Evolutionary conservation across 2,888 invertebrate genomes (phyloP).

Genomic region (Agrochola lota): DNA sequence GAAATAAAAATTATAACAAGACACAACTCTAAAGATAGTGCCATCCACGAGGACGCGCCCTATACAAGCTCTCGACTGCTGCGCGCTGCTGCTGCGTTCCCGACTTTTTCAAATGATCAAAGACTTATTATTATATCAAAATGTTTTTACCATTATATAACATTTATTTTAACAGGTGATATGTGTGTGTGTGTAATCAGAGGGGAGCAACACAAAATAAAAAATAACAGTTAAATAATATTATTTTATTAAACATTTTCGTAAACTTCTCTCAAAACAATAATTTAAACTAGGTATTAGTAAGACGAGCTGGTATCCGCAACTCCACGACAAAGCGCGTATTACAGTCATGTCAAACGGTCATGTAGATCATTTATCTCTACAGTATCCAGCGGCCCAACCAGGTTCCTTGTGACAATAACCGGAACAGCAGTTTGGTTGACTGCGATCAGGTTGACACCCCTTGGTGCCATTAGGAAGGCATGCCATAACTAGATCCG

Average conservation of each 20-base stretch:
- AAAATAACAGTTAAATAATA: neutral
- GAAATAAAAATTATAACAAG: too few relatives aligned
- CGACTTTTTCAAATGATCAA: neutral
- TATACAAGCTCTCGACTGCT: neutral
- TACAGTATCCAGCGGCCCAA: conserved; percentile 6
- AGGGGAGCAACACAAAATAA: neutral
- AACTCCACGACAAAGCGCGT: neutral
- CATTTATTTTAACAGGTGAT: neutral
- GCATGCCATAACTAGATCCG: neutral
- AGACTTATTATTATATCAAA: too few relatives aligned
- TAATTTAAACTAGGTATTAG: neutral
- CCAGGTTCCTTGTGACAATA: conserved; percentile 4
- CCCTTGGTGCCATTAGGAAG: neutral
- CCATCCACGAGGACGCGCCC: too few relatives aligned
- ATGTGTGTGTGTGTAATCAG: too few relatives aligned
- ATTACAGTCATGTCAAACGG: neutral
- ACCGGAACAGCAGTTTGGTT: conserved; percentile 15
- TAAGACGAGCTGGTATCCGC: neutral
- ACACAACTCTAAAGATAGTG: too few relatives aligned
- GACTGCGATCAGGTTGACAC: conserved; percentile 3
- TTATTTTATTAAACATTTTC: neutral
- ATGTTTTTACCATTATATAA: neutral
- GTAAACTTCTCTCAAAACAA: neutral
- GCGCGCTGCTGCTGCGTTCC: neutral
- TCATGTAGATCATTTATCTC: neutral